Evolutionary conservation across 1,140 invertebrate genomes (phyloP), one percentile per base, ranked within the genome.

Genomic region (Lucilia cuprina): DNA sequence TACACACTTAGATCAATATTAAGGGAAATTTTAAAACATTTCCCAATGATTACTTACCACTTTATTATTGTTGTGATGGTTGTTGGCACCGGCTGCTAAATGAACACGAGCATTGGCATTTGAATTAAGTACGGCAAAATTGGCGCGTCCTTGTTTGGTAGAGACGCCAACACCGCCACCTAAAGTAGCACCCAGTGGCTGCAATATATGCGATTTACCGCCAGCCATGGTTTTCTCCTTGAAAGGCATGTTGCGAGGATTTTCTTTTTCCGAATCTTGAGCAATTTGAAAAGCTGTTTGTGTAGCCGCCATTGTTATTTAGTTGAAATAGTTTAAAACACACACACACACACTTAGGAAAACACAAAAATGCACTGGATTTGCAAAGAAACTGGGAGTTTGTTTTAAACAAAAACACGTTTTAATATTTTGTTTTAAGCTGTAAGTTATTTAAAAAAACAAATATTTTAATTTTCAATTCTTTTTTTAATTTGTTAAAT

Each of bases 71-170:
- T 80, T 80, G 77, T 80, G n/a, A 80, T 70, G 25, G 34, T 47
- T 78, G 75, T 80, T 80, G 41, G 30, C 17, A 14, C 41, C 77
- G 41, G 41, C 77, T 19, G 77, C 19, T n/a, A n/a, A 14, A 5
- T n/a, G n/a, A 13, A 49, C 19, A 21, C 47, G 77, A 21, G 19
- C 65, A 25, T 50, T 49, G 77, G 77, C 77, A 80, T 80, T 80
- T 80, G 77, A 80, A 49, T 80, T 80, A 30, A 80, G 77, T 25
- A 80, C 41, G 77, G 77, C 77, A 80, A 80, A 80, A 80, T 80
- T 80, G 77, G 41, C 41, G 41, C 41, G 77, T 80, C 77, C 77
- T 21, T 80, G 77, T 49, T 80, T 80, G 17, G 41, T n/a, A 50
- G 77, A 49, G 77, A 80, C 77, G 77, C 77, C 77, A 78, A 35